Conservation (phyloP, 2,797 vertebrate species). For the Philypnodon macrostomus region DNA sequence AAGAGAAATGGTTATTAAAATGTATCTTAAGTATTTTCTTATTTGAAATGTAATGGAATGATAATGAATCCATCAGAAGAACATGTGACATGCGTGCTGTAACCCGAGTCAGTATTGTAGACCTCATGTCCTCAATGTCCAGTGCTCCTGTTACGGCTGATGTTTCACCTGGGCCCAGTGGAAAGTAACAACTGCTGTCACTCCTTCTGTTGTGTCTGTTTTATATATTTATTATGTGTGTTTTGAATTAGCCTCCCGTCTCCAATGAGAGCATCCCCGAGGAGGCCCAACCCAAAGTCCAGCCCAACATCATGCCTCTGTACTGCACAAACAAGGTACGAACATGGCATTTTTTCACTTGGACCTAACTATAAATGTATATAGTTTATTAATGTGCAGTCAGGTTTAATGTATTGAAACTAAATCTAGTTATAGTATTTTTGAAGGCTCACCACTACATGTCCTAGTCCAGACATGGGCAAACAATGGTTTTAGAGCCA, state of each 20-base stretch:
- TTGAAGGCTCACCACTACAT: too few relatives aligned
- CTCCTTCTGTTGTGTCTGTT: neutral
- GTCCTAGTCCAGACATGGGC: too few relatives aligned
- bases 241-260: conserved; percentile 74
- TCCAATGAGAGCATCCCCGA: conserved; percentile 78
- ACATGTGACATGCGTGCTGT: neutral
- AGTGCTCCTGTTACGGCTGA: conserved; percentile 3
- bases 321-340: conserved; percentile 87
- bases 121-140: neutral
- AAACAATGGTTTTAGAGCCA: too few relatives aligned
- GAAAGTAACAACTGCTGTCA: neutral
- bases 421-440: too few relatives aligned
- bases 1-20: too few relatives aligned
- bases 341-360: too few relatives aligned
- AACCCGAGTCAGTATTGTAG: neutral
- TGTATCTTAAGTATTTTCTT: too few relatives aligned
- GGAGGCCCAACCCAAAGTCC: conserved; percentile 76
- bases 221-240: neutral
- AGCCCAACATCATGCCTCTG: conserved; percentile 81
- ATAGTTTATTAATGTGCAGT: too few relatives aligned
- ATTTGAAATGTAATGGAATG: too few relatives aligned
- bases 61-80: too few relatives aligned
- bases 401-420: too few relatives aligned
- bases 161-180: neutral
- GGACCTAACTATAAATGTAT: too few relatives aligned